These are phyloP conservation scores for Tragelaphus strepsiceros DNA, from an alignment of 2,113 vertebrate species.

Conservation along the genomic window DNA sequence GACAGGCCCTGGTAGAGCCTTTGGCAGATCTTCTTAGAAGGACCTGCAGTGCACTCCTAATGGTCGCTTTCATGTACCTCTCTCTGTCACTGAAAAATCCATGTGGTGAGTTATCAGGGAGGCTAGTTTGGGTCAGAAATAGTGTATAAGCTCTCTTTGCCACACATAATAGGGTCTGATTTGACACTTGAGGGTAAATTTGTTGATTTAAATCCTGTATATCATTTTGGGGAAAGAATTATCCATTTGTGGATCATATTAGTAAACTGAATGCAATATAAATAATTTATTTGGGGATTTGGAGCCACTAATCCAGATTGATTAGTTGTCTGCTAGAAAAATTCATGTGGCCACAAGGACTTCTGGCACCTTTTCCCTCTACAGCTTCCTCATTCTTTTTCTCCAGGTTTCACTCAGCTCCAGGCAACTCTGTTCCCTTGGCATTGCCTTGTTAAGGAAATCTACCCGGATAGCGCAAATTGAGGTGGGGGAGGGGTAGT, in stretches of 20 bases:
- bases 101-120: not conserved
- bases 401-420: constrained; percentile 41
- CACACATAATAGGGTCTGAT: not conserved
- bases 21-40: not conserved
- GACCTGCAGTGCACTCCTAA: not conserved
- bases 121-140: not conserved
- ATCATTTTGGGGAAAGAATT: constrained; percentile 64
- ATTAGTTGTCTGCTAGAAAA: constrained; percentile 60
- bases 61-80: not conserved
- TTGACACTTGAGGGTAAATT: constrained; percentile 60
- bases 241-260: constrained; percentile 64
- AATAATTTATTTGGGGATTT: constrained; percentile 67
- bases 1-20: not conserved
- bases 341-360: constrained; percentile 24
- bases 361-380: constrained; percentile 55
- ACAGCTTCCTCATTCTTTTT: constrained; percentile 9
- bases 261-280: constrained; percentile 56
- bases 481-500: not conserved
- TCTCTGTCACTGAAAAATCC: not conserved
- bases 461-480: not conserved
- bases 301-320: constrained; percentile 58
- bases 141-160: not conserved
- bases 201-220: constrained; percentile 67
- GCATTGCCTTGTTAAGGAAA: not conserved
- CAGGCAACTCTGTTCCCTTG: constrained; percentile 29